Conservation (phyloP, 2,797 vertebrate genomes). For the Crax fasciolata region DNA sequence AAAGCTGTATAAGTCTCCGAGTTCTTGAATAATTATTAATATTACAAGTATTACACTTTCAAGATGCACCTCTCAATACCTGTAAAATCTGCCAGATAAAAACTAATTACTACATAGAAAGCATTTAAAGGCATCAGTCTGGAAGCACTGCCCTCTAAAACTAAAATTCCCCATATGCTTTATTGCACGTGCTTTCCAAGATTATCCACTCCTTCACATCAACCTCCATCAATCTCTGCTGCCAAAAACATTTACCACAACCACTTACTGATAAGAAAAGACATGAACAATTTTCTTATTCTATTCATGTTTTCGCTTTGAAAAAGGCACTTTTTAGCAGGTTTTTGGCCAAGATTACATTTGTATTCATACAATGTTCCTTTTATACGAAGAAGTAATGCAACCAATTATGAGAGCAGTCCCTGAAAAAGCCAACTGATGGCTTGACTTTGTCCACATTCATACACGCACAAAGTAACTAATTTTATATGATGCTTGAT, state of each 20-base stretch:
- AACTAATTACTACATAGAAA: neutral
- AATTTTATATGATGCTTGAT: slow-evolving; percentile 27
- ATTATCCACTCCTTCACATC: neutral
- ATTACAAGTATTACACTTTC: slow-evolving; percentile 11
- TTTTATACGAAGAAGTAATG: slow-evolving; percentile 13
- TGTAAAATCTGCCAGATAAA: slow-evolving; percentile 30
- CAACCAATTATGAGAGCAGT: neutral
- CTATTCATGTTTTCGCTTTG: neutral
- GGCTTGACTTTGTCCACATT: slow-evolving; percentile 2
- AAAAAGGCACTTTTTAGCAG: slow-evolving; percentile 33
- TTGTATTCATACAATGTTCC: neutral
- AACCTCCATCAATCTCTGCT: slow-evolving; percentile 10
- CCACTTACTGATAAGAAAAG: slow-evolving; percentile 1
- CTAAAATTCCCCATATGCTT: neutral
- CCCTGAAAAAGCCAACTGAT: slow-evolving; percentile 18
- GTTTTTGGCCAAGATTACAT: slow-evolving; percentile 20
- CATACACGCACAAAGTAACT: neutral
- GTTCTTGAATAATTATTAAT: slow-evolving; percentile 12
- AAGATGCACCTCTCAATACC: neutral
- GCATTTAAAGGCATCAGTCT: neutral
- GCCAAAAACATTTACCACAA: slow-evolving; percentile 29
- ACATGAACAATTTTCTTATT: neutral
- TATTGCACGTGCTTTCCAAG: slow-evolving; percentile 3
- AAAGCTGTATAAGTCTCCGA: neutral
- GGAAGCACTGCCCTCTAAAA: slow-evolving; percentile 14